Percentiles rank a stretch among this genome's conserved stretches.
These are phyloP conservation scores for Nestor notabilis DNA, from an alignment of 2,113 vertebrate genomes.

Conservation along the genomic window DNA sequence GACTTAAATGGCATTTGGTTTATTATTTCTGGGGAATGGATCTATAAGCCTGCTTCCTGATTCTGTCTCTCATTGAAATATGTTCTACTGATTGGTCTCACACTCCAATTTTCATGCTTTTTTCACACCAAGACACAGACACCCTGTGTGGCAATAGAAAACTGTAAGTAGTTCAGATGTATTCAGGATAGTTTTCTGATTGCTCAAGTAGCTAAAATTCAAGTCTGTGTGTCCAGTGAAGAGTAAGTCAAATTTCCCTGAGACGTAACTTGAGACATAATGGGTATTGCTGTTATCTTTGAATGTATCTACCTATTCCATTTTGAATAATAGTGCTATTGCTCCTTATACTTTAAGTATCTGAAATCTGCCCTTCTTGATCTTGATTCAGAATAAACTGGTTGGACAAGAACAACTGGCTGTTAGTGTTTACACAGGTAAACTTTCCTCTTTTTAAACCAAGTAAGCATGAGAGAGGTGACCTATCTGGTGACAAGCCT, in stretches of 20 bases:
- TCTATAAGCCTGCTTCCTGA: not conserved
- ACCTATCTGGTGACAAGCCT: not conserved
- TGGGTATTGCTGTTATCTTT: not conserved
- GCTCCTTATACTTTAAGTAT: not conserved
- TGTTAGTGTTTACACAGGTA: not conserved
- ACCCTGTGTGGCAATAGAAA: not conserved
- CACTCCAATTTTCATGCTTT: not conserved
- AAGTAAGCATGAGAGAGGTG: fast-evolving
- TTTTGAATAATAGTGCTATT: not conserved
- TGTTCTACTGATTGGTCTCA: not conserved
- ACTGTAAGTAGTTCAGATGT: not conserved
- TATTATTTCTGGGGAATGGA: not conserved
- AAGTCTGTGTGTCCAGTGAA: not conserved
- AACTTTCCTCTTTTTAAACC: not conserved
- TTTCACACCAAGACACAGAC: not conserved
- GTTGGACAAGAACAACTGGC: not conserved
- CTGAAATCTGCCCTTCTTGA: not conserved
- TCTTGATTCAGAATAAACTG: not conserved
- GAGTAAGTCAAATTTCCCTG: not conserved
- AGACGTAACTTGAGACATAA: not conserved
- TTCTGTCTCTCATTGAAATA: not conserved
- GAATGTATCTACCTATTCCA: not conserved
- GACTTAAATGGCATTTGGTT: not conserved
- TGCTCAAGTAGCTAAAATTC: not conserved
- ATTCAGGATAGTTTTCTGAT: not conserved